Evolutionary conservation across 2,113 vertebrate species (phyloP).

Genomic region (Opisthocomus hoazin): DNA sequence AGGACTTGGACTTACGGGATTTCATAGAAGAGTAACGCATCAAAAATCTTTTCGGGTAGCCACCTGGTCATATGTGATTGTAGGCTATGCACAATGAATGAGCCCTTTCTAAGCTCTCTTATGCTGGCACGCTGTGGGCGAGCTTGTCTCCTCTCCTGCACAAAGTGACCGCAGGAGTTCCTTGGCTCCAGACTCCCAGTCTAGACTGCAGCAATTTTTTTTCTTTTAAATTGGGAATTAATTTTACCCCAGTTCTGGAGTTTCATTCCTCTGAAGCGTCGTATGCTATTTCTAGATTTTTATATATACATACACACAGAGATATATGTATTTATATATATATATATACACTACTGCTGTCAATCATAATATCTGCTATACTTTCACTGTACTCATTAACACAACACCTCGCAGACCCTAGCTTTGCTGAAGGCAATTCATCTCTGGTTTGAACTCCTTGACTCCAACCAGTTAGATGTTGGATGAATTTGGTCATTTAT

Average conservation of each 20-base stretch:
- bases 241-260: background rate
- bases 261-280: background rate
- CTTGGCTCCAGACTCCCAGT: background rate
- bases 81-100: rapidly evolving
- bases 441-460: background rate
- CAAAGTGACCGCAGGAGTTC: background rate
- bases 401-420: background rate
- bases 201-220: background rate
- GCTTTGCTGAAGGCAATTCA: background rate
- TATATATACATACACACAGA: background rate
- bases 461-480: background rate
- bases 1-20: background rate
- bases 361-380: background rate
- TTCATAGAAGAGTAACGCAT: background rate
- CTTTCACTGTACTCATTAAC: background rate
- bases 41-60: background rate
- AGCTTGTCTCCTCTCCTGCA: background rate
- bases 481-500: background rate
- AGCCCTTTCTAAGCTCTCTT: background rate
- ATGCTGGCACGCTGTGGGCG: rapidly evolving
- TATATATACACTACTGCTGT: background rate
- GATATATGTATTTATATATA: no score
- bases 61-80: rapidly evolving
- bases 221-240: background rate
- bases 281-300: background rate